These are phyloP conservation scores for Brachyopa scutellaris DNA, from an alignment of 2,888 invertebrate species.

Conservation along the genomic window DNA sequence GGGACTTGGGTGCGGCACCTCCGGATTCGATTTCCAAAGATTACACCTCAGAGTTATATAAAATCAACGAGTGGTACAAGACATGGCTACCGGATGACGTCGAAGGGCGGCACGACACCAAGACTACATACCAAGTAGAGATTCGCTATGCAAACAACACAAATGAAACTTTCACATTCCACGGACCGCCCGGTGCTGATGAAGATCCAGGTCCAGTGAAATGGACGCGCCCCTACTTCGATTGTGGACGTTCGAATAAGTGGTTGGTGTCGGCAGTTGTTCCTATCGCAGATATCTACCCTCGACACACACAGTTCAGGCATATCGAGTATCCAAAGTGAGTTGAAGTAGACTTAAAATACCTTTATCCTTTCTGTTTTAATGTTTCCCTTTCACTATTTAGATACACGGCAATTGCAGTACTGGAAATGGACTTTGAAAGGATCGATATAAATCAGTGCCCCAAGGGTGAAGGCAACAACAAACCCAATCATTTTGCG, in stretches of 20 bases:
- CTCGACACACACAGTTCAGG: constrained; percentile 94
- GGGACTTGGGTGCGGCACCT: constrained; percentile 93
- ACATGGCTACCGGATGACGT: constrained; percentile 95
- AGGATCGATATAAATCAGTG: constrained; percentile 99
- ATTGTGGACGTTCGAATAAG: constrained; percentile 96
- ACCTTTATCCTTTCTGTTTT: constrained; percentile 7
- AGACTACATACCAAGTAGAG: constrained; percentile 96
- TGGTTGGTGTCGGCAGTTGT: constrained; percentile 97
- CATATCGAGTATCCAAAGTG: constrained; percentile 97
- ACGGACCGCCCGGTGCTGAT: constrained; percentile 95
- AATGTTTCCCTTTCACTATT: no score
- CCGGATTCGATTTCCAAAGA: constrained; percentile 91
- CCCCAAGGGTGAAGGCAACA: constrained; percentile 93
- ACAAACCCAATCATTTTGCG: constrained; percentile 92
- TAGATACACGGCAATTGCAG: constrained; percentile 95
- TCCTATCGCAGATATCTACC: constrained; percentile 97
- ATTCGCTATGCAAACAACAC: constrained; percentile 97
- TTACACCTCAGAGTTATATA: constrained; percentile 94
- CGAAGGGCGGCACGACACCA: constrained; percentile 91
- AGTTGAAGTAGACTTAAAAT: constrained; percentile 77
- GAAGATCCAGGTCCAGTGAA: constrained; percentile 96
- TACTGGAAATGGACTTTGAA: constrained; percentile 97
- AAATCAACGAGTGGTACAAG: constrained; percentile 96
- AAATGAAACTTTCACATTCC: constrained; percentile 97
- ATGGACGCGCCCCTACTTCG: constrained; percentile 97